These are phyloP conservation scores for Bombus confusus DNA, from an alignment of 1,140 invertebrate genomes.

Conservation along the genomic window DNA sequence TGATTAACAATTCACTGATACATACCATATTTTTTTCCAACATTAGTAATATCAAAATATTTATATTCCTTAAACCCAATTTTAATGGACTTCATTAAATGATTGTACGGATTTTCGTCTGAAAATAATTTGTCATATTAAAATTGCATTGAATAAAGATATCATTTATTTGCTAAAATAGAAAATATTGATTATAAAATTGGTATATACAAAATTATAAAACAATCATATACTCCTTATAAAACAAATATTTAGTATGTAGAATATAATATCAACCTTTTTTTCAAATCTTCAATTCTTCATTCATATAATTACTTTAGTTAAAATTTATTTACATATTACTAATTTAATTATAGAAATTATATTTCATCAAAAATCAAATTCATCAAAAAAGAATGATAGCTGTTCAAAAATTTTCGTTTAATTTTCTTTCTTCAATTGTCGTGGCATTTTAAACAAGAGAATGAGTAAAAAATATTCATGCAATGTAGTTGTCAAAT, in stretches of 20 bases:
- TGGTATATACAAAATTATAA: background rate
- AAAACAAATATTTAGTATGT: background rate
- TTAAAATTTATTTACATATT: background rate
- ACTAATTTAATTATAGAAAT: background rate
- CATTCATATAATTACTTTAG: background rate
- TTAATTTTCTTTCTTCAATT: background rate
- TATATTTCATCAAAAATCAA: background rate
- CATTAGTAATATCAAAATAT: constrained; percentile 89
- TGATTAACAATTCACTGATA: constrained; percentile 36
- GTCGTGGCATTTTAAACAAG: background rate
- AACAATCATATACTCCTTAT: background rate
- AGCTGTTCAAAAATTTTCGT: background rate
- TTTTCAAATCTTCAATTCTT: background rate
- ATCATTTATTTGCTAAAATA: background rate
- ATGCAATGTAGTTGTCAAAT: constrained; percentile 29
- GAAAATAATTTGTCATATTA: constrained; percentile 67
- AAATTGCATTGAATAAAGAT: background rate
- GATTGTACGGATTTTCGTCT: constrained; percentile 88
- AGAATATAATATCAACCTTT: background rate
- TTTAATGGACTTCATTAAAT: constrained; percentile 86
- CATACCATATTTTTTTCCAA: constrained; percentile 90
- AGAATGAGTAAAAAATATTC: background rate
- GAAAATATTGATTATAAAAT: background rate
- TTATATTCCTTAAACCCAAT: constrained; percentile 86
- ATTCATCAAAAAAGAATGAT: too few relatives aligned